phyloP scores from a whole-genome alignment of 2,888 invertebrate species.

The Drosophila pseudotakahashii region DNA sequence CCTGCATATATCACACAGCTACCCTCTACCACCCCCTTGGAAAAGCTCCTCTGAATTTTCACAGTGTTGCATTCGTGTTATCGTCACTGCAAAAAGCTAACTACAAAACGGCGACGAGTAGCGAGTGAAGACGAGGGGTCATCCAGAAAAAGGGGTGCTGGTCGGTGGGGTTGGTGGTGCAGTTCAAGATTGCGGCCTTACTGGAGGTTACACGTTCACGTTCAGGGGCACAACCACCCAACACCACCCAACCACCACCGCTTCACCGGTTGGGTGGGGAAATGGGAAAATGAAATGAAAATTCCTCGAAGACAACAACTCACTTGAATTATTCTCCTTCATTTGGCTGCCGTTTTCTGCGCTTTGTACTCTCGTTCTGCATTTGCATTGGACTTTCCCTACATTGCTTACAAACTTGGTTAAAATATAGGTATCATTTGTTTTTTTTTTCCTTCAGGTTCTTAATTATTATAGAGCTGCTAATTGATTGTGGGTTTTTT shows the following conservation, averaged over 20 bases:
- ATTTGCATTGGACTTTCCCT: not conserved
- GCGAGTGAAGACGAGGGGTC: conserved; percentile 21
- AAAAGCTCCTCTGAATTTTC: conserved; percentile 31
- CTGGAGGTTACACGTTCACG: conserved; percentile 84
- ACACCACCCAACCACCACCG: conserved; percentile 27
- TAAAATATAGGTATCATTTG: conserved; percentile 6
- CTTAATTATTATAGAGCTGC: conserved; percentile 24
- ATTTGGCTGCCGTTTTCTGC: conserved; percentile 33
- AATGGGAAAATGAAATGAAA: conserved; percentile 2
- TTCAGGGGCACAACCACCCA: conserved; percentile 56
- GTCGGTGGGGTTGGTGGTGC: conserved; percentile 27
- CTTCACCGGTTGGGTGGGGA: not conserved
- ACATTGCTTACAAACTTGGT: conserved; percentile 12
- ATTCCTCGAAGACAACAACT: conserved; percentile 29
- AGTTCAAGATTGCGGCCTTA: conserved; percentile 83
- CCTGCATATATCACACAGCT: not conserved
- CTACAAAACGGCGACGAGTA: conserved; percentile 40
- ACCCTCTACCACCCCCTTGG: conserved; percentile 28
- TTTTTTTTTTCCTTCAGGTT: not conserved
- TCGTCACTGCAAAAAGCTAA: conserved; percentile 49
- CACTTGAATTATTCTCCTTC: conserved; percentile 31
- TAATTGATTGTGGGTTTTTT: conserved; percentile 16
- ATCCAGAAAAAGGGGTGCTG: not conserved
- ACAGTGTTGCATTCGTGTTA: conserved; percentile 63
- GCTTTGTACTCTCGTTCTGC: conserved; percentile 40